Evolutionary conservation across 2,113 vertebrate genomes (phyloP), one percentile per base, ranked within the genome.

Genomic region (Opisthocomus hoazin): DNA sequence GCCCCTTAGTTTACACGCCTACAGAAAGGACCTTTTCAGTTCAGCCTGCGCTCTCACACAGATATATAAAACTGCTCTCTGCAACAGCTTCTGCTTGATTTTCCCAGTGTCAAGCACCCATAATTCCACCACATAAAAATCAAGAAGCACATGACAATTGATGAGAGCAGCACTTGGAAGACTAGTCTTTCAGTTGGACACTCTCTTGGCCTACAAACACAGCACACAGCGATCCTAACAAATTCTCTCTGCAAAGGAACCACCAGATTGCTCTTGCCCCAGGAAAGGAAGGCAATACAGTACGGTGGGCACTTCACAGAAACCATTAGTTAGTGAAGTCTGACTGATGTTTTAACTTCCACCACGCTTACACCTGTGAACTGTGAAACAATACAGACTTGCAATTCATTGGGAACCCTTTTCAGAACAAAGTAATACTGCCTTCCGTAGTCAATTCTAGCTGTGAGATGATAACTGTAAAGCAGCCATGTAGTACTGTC

Each of bases 401-500:
- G 3, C 6, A 54, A 50, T 77, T 74, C n/a, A 84, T 0, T 37
- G 34, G 5, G 60, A 93, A 66, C 11, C 19, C 64, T 82, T 56
- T 36, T 43, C 51, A 75, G 61, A 77, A 39, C 22, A 65, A 75
- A 54, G 19, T 24, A 63, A 70, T 14, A 41, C 9, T 21, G 22
- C 27, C 17, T 83, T 45, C 56, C 5, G 12, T 4, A 45, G 32
- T 17, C 60, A 81, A 26, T 10, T 4, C 34, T 60, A 69, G 50
- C 22, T 12, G 23, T 12, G 23, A 66, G n/a, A 51, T 23, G 5
- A 48, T 0, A 60, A 36, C 17, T 60, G 15, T 16, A 84, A 65
- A 73, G 18, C 30, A 84, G 23, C 20, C 15, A 29, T 0, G 0
- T 4, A 36, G 8, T 15, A 63, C 16, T 32, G 29, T 24, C 45